Evolutionary conservation across 2,113 vertebrate species (phyloP).

Genomic region (Heliornis fulica): DNA sequence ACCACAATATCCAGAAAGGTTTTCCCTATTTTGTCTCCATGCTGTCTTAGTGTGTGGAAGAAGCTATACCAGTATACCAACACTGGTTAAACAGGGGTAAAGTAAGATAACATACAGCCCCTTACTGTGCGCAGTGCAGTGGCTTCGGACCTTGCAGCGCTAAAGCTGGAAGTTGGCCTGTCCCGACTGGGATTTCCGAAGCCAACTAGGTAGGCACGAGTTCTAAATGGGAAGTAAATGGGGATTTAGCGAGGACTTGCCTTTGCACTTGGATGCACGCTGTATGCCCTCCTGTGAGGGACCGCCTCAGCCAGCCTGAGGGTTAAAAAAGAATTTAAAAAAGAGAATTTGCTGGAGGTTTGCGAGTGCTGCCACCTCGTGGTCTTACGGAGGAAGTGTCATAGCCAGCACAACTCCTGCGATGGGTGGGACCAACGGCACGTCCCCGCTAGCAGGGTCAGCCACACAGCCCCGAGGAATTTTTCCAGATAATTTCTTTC

Average conservation of each 20-base stretch:
- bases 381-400: not conserved
- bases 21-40: not conserved
- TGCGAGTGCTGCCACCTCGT: not conserved
- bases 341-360: not conserved
- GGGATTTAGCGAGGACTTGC: not conserved
- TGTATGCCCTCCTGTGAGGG: not conserved
- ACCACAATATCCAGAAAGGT: too few relatives aligned
- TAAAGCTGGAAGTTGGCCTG: not conserved
- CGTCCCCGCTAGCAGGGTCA: not conserved
- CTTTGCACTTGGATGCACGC: not conserved
- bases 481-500: not conserved
- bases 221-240: not conserved
- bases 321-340: not conserved
- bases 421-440: accelerated
- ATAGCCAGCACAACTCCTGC: not conserved
- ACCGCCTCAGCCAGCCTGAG: not conserved
- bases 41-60: accelerated
- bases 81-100: not conserved
- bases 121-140: not conserved
- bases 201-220: accelerated
- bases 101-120: accelerated
- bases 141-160: not conserved
- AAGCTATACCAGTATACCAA: accelerated
- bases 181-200: not conserved
- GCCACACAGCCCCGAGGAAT: not conserved